phyloP scores from a whole-genome alignment of 2,888 invertebrate genomes.

The Lycia hirtaria region DNA sequence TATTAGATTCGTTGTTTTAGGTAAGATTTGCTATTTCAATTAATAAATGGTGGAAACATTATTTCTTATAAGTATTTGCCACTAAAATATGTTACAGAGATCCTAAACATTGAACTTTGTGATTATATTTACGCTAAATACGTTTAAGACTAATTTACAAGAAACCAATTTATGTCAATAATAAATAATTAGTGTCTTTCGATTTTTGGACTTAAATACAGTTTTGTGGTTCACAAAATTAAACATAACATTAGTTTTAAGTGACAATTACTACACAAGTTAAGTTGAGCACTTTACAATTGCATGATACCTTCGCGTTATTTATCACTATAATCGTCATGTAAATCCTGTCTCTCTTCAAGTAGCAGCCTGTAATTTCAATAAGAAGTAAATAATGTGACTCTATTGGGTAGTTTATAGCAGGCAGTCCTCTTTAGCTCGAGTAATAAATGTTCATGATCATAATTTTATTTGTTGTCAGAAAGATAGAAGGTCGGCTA shows the following conservation, averaged over 20 bases:
- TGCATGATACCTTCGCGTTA: conserved; percentile 11
- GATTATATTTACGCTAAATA: too few species aligned
- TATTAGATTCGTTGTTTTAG: too few species aligned
- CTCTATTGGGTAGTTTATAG: conserved; percentile 47
- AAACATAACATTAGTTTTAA: neutral
- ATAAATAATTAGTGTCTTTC: too few species aligned
- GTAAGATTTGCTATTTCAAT: too few species aligned
- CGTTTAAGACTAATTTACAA: too few species aligned
- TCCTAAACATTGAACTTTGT: too few species aligned
- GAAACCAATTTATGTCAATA: too few species aligned
- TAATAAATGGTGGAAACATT: too few species aligned
- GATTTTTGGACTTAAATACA: too few species aligned
- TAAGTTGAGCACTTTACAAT: conserved; percentile 13
- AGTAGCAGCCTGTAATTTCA: conserved; percentile 28
- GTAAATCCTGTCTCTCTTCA: conserved; percentile 18
- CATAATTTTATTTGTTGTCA: conserved; percentile 72
- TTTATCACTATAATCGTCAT: conserved; percentile 17
- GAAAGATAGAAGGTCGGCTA: conserved; percentile 68
- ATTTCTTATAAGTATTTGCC: too few species aligned
- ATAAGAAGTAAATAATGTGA: conserved; percentile 35
- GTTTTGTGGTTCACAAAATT: too few species aligned
- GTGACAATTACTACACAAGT: conserved; percentile 6
- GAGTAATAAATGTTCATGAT: conserved; percentile 68
- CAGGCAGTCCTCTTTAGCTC: conserved; percentile 56
- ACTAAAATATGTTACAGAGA: too few species aligned